Conservation (phyloP, 2,888 invertebrate species). For the Clitarchus hookeri region DNA sequence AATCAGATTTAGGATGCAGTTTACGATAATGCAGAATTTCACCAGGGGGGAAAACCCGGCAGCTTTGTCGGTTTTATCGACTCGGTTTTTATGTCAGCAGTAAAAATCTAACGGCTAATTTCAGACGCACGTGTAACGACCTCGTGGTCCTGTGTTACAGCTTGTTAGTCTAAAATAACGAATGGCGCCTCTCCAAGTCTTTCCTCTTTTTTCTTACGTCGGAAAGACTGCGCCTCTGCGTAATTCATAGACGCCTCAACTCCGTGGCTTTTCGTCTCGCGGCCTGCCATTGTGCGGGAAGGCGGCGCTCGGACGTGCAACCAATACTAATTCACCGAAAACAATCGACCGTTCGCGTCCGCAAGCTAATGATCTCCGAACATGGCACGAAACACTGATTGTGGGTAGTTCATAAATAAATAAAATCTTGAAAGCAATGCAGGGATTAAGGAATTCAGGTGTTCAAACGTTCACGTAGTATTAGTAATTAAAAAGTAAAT, state of each 20-base stretch:
- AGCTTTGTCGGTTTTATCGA: background rate
- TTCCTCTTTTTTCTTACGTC: background rate
- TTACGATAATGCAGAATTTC: too few species aligned
- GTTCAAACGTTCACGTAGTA: too few species aligned
- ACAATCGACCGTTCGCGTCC: background rate
- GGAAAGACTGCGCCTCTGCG: background rate
- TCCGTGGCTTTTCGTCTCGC: background rate
- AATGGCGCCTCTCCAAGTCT: background rate
- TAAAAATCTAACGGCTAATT: background rate
- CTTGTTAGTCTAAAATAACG: conserved; percentile 1
- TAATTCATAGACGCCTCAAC: background rate
- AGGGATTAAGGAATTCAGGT: too few species aligned
- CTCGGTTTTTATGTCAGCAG: background rate
- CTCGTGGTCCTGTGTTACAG: background rate
- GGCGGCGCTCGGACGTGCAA: background rate
- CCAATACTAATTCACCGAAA: background rate
- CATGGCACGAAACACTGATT: background rate
- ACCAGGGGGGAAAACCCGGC: too few species aligned
- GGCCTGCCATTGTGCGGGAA: background rate
- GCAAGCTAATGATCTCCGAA: background rate
- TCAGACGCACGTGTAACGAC: background rate
- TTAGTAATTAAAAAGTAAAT: too few species aligned
- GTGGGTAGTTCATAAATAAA: too few species aligned
- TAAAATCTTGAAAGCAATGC: too few species aligned
- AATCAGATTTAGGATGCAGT: too few species aligned